Percentiles rank a stretch among this genome's conserved stretches.
These are phyloP conservation scores for Myanophis thanlyinensis DNA, from an alignment of 2,113 vertebrate species.

Conservation along the genomic window DNA sequence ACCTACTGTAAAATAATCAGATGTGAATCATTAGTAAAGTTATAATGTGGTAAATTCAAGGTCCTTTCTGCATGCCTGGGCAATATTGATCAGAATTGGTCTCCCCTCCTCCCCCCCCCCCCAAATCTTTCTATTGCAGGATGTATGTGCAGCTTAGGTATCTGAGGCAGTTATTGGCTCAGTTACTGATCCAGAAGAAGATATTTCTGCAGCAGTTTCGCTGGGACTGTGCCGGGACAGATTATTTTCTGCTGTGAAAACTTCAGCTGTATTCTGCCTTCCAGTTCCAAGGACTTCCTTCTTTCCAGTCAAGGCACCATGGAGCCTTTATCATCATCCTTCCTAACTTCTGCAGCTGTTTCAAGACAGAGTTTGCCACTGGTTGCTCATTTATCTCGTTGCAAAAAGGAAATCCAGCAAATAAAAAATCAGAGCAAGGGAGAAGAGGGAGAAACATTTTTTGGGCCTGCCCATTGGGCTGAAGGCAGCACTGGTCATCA, in stretches of 20 bases:
- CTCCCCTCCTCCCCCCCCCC: not conserved
- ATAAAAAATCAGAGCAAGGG: not conserved
- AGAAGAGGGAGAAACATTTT: not conserved
- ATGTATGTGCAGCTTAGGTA: not conserved
- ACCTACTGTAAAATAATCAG: not conserved
- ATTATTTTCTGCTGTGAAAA: not conserved
- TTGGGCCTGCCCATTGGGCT: not conserved
- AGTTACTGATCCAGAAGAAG: not conserved
- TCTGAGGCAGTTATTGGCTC: not conserved
- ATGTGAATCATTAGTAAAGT: not conserved
- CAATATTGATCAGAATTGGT: not conserved
- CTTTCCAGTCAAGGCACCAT: not conserved
- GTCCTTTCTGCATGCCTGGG: not conserved
- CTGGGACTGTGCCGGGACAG: not conserved
- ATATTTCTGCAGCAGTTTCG: not conserved
- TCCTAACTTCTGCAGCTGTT: not conserved
- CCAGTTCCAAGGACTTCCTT: not conserved
- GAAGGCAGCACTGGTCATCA: not conserved
- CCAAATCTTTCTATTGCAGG: not conserved
- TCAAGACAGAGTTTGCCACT: not conserved
- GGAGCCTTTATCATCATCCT: not conserved
- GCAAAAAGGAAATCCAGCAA: not conserved
- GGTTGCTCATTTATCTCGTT: not conserved
- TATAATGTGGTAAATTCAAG: not conserved
- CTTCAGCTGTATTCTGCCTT: not conserved